These are phyloP conservation scores for Scopus umbretta DNA, from an alignment of 2,113 vertebrate species.

Conservation along the genomic window DNA sequence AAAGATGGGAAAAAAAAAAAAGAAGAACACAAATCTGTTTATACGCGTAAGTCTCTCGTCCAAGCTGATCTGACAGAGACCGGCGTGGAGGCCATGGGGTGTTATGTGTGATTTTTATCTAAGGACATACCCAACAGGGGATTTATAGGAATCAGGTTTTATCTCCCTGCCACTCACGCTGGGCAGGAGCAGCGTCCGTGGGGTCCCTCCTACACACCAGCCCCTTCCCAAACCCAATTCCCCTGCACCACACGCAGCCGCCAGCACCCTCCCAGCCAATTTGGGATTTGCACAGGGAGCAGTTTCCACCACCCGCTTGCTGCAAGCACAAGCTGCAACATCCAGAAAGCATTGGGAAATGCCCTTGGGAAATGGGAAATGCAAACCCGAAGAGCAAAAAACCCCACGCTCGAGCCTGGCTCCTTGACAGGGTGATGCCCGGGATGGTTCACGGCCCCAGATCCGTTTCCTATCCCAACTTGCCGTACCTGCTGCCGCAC, in stretches of 20 bases:
- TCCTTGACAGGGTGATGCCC: accelerated
- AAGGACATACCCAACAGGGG: not conserved
- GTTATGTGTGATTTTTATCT: not conserved
- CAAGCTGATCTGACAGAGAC: not conserved
- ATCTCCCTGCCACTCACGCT: accelerated
- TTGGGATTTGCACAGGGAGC: not conserved
- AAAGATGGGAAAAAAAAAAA: too few relatives aligned
- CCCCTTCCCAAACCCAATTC: not conserved
- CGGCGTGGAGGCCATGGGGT: accelerated
- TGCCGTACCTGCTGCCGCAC: not conserved
- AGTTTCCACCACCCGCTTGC: not conserved
- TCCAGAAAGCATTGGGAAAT: not conserved
- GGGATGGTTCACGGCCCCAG: accelerated
- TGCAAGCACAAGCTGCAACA: too few relatives aligned
- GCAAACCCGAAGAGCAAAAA: not conserved
- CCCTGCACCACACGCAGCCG: accelerated
- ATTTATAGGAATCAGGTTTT: not conserved
- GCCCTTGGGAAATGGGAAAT: too few relatives aligned
- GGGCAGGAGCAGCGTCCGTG: accelerated
- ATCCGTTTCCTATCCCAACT: not conserved
- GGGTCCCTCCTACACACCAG: not conserved
- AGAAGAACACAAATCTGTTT: not conserved
- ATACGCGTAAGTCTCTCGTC: accelerated
- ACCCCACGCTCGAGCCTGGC: accelerated
- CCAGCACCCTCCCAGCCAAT: not conserved